A percentile compares a stretch with the other conserved stretches of the same genome.
Conservation (phyloP, 1,140 invertebrate species). For the Temnothorax curvispinosus region DNA sequence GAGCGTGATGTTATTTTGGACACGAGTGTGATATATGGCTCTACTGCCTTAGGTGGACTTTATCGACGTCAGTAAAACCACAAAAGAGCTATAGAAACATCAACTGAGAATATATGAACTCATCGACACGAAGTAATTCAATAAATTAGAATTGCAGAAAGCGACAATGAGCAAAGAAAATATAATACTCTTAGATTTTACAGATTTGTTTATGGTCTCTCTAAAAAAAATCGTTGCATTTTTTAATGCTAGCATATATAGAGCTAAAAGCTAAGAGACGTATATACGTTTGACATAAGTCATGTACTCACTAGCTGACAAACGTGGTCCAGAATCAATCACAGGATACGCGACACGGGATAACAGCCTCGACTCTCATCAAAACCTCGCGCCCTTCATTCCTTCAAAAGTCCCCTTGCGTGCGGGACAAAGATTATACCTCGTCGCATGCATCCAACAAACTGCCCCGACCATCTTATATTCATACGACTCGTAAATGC, state of each 20-base stretch:
- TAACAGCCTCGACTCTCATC: slow-evolving; percentile 26
- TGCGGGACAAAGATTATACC: slow-evolving; percentile 72
- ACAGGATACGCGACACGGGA: background rate
- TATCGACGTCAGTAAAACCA: background rate
- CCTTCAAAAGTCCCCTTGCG: slow-evolving; percentile 55
- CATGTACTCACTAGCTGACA: background rate
- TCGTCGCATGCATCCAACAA: slow-evolving; percentile 61
- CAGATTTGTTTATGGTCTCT: background rate
- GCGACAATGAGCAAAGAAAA: background rate
- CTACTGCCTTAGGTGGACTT: background rate
- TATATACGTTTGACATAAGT: background rate
- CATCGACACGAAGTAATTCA: background rate
- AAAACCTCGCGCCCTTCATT: slow-evolving; percentile 13
- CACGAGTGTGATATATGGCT: slow-evolving; percentile 11
- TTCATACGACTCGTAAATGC: slow-evolving; percentile 72
- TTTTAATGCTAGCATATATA: background rate
- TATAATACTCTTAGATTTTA: background rate
- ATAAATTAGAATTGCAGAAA: background rate
- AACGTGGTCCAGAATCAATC: slow-evolving; percentile 35
- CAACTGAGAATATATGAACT: slow-evolving; percentile 1
- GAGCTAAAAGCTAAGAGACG: background rate
- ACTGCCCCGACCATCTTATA: slow-evolving; percentile 66
- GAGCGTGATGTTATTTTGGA: slow-evolving; percentile 28
- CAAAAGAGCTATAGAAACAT: background rate
- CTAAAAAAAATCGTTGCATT: background rate